Evolutionary conservation across 2,888 invertebrate genomes (phyloP).

Genomic region (Drosophila multiciliata): DNA sequence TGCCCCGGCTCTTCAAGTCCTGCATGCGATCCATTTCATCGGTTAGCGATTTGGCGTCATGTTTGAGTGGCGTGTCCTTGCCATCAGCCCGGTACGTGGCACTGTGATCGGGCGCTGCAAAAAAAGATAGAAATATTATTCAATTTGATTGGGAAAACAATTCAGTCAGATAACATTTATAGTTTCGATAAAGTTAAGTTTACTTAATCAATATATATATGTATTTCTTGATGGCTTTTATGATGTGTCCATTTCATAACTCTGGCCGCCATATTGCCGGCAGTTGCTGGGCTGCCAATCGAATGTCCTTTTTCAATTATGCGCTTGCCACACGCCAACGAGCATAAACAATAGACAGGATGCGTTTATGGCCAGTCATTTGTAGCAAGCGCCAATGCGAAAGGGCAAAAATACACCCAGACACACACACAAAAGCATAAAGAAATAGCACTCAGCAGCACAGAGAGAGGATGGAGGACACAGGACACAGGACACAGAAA

Average conservation of each 20-base stretch:
- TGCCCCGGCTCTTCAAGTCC: slow-evolving; percentile 57
- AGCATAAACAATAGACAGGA: slow-evolving; percentile 78
- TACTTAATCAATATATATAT: slow-evolving; percentile 57
- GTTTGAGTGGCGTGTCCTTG: slow-evolving; percentile 72
- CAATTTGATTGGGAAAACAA: slow-evolving; percentile 46
- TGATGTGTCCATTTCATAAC: slow-evolving; percentile 61
- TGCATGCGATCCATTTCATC: slow-evolving; percentile 82
- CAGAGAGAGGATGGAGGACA: slow-evolving; percentile 3
- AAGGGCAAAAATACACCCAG: slow-evolving; percentile 9
- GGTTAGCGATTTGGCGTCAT: slow-evolving; percentile 84
- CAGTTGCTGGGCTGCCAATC: slow-evolving; percentile 49
- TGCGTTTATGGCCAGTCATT: slow-evolving; percentile 78
- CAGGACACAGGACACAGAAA: slow-evolving; percentile 24
- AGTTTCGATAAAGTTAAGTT: slow-evolving; percentile 28
- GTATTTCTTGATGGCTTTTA: slow-evolving; percentile 53
- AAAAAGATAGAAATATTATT: background rate
- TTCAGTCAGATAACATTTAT: slow-evolving; percentile 12
- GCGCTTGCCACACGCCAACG: slow-evolving; percentile 71
- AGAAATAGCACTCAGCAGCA: slow-evolving; percentile 23
- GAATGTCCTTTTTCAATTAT: slow-evolving; percentile 79
- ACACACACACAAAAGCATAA: background rate
- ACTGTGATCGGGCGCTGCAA: slow-evolving; percentile 82
- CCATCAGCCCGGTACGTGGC: slow-evolving; percentile 81
- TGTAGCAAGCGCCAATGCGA: slow-evolving; percentile 59
- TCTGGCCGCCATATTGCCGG: slow-evolving; percentile 44